Evolutionary conservation across 2,888 invertebrate species (phyloP).

Genomic region (Zaprionus obscuricornis): DNA sequence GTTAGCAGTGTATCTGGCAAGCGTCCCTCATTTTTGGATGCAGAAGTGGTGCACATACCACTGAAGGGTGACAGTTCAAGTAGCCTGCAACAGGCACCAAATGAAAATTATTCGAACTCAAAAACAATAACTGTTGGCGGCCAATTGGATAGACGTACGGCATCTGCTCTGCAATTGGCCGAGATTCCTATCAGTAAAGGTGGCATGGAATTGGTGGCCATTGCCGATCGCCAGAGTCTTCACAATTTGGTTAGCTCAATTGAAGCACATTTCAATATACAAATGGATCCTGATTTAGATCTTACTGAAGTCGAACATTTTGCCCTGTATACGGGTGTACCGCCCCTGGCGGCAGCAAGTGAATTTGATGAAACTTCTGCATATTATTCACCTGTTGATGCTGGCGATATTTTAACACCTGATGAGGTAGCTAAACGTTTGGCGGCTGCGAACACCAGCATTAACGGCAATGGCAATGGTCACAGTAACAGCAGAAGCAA

Average conservation of each 20-base stretch:
- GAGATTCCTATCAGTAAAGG: constrained; percentile 83
- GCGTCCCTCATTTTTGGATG: constrained; percentile 85
- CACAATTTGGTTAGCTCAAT: constrained; percentile 81
- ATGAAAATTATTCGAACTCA: constrained; percentile 83
- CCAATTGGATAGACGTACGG: constrained; percentile 82
- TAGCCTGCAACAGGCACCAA: constrained; percentile 83
- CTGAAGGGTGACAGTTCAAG: constrained; percentile 86
- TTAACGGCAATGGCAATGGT: constrained; percentile 59
- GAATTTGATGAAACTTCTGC: constrained; percentile 95
- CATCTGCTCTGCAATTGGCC: constrained; percentile 83
- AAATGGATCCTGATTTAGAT: constrained; percentile 86
- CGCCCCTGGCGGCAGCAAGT: constrained; percentile 93
- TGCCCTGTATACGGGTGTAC: constrained; percentile 93
- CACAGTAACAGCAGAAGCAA: no score
- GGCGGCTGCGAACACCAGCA: constrained; percentile 73
- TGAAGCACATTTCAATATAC: constrained; percentile 83
- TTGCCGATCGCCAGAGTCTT: constrained; percentile 83
- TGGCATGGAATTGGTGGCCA: constrained; percentile 86
- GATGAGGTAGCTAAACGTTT: constrained; percentile 82
- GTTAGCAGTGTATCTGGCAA: constrained; percentile 87
- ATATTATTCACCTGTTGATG: constrained; percentile 93
- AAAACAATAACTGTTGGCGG: constrained; percentile 82
- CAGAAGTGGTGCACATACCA: constrained; percentile 87
- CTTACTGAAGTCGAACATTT: constrained; percentile 95
- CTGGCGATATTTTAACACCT: constrained; percentile 87